These are phyloP conservation scores for Macroteleia sp. DNA, from an alignment of 2,888 invertebrate genomes.

Conservation along the genomic window DNA sequence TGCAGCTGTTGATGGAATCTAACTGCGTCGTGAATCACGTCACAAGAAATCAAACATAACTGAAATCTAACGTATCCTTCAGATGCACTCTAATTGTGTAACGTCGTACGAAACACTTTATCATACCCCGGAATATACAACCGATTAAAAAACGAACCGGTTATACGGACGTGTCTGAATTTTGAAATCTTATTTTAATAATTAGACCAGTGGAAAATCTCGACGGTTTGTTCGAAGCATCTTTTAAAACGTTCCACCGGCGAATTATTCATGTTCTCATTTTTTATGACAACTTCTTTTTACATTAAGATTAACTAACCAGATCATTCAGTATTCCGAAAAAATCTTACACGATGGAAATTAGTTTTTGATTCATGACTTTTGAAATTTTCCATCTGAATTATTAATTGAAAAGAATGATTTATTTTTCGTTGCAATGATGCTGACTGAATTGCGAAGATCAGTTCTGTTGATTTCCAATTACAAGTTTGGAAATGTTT, in stretches of 20 bases:
- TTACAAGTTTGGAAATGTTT: too few relatives aligned
- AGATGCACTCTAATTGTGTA: slow-evolving; percentile 14
- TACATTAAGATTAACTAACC: background rate
- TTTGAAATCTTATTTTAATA: slow-evolving; percentile 20
- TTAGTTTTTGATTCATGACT: background rate
- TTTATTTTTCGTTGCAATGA: too few relatives aligned
- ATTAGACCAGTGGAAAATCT: slow-evolving; percentile 11
- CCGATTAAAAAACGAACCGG: slow-evolving; percentile 17
- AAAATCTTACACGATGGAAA: slow-evolving; percentile 4
- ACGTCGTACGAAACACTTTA: slow-evolving; percentile 2
- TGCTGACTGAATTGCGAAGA: too few relatives aligned
- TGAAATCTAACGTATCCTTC: slow-evolving; percentile 24
- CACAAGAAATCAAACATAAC: slow-evolving; percentile 27
- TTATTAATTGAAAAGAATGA: background rate
- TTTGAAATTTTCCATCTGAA: slow-evolving; percentile 14
- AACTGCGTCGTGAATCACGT: slow-evolving; percentile 33
- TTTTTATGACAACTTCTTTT: slow-evolving; percentile 1
- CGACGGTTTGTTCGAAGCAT: slow-evolving; percentile 1
- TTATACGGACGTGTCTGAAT: slow-evolving; percentile 7
- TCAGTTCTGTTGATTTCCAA: too few relatives aligned
- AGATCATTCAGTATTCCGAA: slow-evolving; percentile 10
- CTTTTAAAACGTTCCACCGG: slow-evolving; percentile 1
- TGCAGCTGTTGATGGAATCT: slow-evolving; percentile 26
- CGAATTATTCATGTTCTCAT: slow-evolving; percentile 12
- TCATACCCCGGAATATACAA: background rate